Evolutionary conservation across 2,797 vertebrate species (phyloP).

Genomic region (Tokudaia muenninki): DNA sequence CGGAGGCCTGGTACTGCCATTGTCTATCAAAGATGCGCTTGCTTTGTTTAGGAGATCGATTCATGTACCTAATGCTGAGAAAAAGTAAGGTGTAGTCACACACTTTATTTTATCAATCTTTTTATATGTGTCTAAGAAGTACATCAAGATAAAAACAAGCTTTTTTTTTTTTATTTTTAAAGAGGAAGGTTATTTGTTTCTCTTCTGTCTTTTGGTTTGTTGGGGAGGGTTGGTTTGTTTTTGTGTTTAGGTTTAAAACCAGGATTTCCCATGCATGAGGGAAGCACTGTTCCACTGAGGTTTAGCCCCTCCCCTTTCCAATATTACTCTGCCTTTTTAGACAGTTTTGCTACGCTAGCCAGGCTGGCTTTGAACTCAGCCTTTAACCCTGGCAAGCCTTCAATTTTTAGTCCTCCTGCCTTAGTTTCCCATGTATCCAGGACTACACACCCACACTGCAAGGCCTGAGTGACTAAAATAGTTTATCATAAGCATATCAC

Average conservation of each 20-base stretch:
- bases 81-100: neutral
- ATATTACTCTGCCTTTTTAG: neutral
- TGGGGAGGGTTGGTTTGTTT: neutral
- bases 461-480: neutral
- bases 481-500: conserved; percentile 23
- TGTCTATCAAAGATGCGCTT: neutral
- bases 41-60: neutral
- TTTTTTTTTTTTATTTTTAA: neutral
- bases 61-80: neutral
- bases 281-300: neutral
- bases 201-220: neutral
- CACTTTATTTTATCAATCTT: neutral
- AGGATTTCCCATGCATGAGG: neutral
- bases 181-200: neutral
- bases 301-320: neutral
- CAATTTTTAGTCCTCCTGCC: neutral
- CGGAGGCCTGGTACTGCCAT: neutral
- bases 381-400: neutral
- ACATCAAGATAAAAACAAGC: conserved; percentile 24
- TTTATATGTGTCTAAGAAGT: neutral
- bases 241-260: neutral
- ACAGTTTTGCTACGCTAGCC: neutral
- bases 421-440: neutral
- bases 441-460: neutral
- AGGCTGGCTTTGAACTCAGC: neutral